phyloP scores from a whole-genome alignment of 1,140 invertebrate genomes.

The Gryllus bimaculatus region DNA sequence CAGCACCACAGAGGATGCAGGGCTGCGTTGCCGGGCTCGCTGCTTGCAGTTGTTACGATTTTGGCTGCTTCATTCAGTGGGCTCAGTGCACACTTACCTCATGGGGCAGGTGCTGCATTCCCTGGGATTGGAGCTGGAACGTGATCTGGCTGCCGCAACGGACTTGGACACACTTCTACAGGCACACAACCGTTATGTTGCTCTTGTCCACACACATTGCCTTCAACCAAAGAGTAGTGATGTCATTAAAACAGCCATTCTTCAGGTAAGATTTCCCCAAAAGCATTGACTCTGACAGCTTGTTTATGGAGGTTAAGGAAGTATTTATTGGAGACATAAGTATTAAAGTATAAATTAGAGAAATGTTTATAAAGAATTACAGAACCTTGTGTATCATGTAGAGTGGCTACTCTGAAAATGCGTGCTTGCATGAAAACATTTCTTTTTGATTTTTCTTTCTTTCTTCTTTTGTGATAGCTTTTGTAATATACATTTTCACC shows the following conservation, averaged over 20 bases:
- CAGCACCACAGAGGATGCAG: not conserved
- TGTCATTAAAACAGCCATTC: slow-evolving; percentile 18
- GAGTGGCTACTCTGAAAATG: no score
- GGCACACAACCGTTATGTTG: slow-evolving; percentile 36
- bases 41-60: slow-evolving; percentile 48
- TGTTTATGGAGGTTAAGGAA: no score
- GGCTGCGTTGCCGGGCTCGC: slow-evolving; percentile 29
- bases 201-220: slow-evolving; percentile 37
- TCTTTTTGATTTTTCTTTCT: no score
- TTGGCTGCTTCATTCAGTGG: slow-evolving; percentile 49
- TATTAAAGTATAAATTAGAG: no score
- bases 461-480: no score
- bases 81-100: slow-evolving; percentile 51
- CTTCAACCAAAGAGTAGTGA: slow-evolving; percentile 29
- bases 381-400: no score
- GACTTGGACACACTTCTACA: slow-evolving; percentile 40
- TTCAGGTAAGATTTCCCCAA: not conserved
- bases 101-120: slow-evolving; percentile 51
- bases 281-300: no score
- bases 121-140: slow-evolving; percentile 39
- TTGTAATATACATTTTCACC: no score
- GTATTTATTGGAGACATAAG: no score
- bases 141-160: slow-evolving; percentile 35
- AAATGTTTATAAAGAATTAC: no score
- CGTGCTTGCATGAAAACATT: no score